These are phyloP conservation scores for Paraescarpia echinospica DNA, from an alignment of 1,140 invertebrate genomes.

Conservation along the genomic window DNA sequence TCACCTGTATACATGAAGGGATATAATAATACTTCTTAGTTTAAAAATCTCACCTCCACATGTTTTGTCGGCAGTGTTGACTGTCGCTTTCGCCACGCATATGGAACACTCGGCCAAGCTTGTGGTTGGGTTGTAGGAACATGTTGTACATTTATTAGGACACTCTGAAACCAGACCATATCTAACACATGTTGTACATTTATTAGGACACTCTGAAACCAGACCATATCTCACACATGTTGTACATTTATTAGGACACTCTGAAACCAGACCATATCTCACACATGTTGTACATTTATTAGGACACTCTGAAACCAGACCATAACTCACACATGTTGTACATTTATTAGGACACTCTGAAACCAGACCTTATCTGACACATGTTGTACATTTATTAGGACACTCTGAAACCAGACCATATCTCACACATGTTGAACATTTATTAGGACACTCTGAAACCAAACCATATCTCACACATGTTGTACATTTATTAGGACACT, in stretches of 20 bases:
- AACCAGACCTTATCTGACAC: too few species aligned
- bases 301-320: not conserved
- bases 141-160: constrained; percentile 7
- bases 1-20: not conserved
- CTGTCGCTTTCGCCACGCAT: not conserved
- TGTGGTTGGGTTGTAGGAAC: not conserved
- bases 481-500: too few species aligned
- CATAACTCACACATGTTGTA: too few species aligned
- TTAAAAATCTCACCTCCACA: not conserved
- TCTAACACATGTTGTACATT: not conserved
- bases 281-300: not conserved
- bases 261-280: not conserved
- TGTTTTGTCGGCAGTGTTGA: not conserved
- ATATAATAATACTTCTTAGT: not conserved
- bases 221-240: not conserved
- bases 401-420: too few species aligned
- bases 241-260: not conserved
- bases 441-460: too few species aligned
- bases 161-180: not conserved
- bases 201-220: constrained; percentile 1
- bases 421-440: too few species aligned
- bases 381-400: too few species aligned
- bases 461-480: too few species aligned
- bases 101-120: not conserved
- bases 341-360: too few species aligned